These are phyloP conservation scores for Ennomos erosarius DNA, from an alignment of 2,888 invertebrate species.

Conservation along the genomic window DNA sequence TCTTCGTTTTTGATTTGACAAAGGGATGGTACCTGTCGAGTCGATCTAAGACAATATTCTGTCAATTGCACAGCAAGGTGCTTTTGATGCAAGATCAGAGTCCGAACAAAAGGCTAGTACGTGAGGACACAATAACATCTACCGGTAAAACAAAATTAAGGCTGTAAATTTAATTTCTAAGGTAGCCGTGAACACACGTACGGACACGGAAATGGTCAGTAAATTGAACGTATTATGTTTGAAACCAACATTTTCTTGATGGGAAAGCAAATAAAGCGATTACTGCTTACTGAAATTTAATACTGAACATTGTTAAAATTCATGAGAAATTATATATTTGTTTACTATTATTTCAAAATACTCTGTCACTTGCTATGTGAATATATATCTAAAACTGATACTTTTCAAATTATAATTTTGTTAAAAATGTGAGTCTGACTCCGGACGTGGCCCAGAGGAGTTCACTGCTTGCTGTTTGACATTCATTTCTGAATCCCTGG, in stretches of 20 bases:
- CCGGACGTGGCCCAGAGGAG: too few relatives aligned
- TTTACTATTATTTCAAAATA: too few relatives aligned
- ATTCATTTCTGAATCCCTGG: too few relatives aligned
- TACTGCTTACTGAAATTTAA: neutral
- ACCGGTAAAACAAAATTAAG: constrained; percentile 55
- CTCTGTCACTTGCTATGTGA: too few relatives aligned
- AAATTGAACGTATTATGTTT: constrained; percentile 34
- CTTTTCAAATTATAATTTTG: too few relatives aligned
- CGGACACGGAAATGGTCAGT: constrained; percentile 48
- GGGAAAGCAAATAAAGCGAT: constrained; percentile 19
- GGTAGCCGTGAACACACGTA: constrained; percentile 73
- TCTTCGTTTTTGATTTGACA: constrained; percentile 45
- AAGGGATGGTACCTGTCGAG: constrained; percentile 73
- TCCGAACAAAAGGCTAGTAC: constrained; percentile 60
- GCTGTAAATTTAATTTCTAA: constrained; percentile 65
- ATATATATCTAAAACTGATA: too few relatives aligned
- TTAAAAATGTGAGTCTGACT: too few relatives aligned
- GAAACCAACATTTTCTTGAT: constrained; percentile 31
- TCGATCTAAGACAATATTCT: constrained; percentile 72
- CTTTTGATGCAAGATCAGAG: constrained; percentile 61
- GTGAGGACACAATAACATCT: constrained; percentile 68
- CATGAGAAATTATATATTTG: too few relatives aligned
- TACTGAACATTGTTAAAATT: constrained; percentile 1
- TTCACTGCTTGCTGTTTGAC: too few relatives aligned
- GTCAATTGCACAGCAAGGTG: constrained; percentile 75